Evolutionary conservation across 2,888 invertebrate genomes (phyloP).

Genomic region (Ceriagrion tenellum): DNA sequence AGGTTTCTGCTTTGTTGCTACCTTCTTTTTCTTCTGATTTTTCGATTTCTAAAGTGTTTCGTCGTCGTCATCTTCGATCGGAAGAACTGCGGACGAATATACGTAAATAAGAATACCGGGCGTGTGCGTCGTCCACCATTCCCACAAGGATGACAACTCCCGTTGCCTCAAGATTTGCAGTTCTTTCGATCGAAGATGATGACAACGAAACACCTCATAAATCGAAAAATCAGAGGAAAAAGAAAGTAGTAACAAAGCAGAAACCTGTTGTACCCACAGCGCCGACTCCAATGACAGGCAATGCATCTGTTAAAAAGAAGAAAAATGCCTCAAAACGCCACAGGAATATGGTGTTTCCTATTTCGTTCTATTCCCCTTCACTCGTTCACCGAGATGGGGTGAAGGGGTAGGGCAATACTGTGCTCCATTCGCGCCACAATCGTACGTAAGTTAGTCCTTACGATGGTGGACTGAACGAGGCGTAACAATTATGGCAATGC

Average conservation of each 20-base stretch:
- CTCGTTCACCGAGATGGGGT: too few relatives aligned
- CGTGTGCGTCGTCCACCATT: background rate
- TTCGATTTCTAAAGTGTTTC: slow-evolving; percentile 72
- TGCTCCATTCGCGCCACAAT: too few relatives aligned
- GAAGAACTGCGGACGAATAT: slow-evolving; percentile 86
- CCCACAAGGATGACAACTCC: slow-evolving; percentile 81
- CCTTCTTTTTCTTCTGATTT: slow-evolving; percentile 67
- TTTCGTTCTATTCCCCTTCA: too few relatives aligned
- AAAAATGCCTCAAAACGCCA: too few relatives aligned
- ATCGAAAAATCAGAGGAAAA: slow-evolving; percentile 61
- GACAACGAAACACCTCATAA: slow-evolving; percentile 77
- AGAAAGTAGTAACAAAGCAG: slow-evolving; percentile 43
- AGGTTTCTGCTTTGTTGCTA: slow-evolving; percentile 11
- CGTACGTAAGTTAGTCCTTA: too few relatives aligned
- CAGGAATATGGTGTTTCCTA: too few relatives aligned
- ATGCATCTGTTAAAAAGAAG: slow-evolving; percentile 68
- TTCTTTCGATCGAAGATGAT: slow-evolving; percentile 87
- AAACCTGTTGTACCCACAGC: slow-evolving; percentile 1
- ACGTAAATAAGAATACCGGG: too few relatives aligned
- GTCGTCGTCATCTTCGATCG: slow-evolving; percentile 86
- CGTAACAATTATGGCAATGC: too few relatives aligned
- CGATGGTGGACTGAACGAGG: too few relatives aligned
- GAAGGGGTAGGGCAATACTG: too few relatives aligned
- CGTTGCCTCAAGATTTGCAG: slow-evolving; percentile 87
- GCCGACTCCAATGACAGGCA: background rate